Conservation (phyloP, 2,797 vertebrate genomes). For the Tangara arthus region DNA sequence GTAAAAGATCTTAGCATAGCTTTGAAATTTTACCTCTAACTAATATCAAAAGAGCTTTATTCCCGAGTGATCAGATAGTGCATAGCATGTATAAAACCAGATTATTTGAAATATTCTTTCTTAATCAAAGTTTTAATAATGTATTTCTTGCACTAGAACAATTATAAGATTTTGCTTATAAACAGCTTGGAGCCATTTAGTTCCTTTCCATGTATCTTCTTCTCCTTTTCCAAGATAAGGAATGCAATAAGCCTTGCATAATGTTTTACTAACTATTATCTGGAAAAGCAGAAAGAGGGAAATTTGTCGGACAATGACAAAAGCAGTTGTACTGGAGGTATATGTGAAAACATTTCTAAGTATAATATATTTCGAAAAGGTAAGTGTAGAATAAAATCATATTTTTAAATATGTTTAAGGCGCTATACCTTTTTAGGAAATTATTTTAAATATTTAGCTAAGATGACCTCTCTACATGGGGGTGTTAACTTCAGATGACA, state of each 20-base stretch:
- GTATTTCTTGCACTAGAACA: background rate
- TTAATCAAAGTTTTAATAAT: slow-evolving; percentile 21
- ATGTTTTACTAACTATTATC: background rate
- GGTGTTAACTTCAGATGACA: fast-evolving
- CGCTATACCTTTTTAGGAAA: background rate
- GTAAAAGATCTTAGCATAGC: background rate
- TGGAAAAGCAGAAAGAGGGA: background rate
- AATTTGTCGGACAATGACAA: background rate
- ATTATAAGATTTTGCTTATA: background rate
- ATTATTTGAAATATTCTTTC: slow-evolving; percentile 2
- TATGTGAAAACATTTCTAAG: background rate
- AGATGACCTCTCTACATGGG: background rate
- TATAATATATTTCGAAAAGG: background rate
- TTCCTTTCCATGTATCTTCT: background rate
- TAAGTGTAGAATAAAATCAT: background rate
- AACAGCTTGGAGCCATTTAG: background rate
- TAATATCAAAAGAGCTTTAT: slow-evolving; percentile 48
- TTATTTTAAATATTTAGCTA: background rate
- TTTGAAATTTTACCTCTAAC: slow-evolving; percentile 59
- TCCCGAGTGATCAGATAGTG: background rate
- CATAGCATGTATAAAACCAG: background rate
- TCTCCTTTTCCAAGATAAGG: background rate
- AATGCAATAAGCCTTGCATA: background rate
- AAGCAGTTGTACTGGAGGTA: background rate
- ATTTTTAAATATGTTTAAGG: background rate